Conservation (phyloP, 2,888 invertebrate genomes). For the Adelognathus sp. region DNA sequence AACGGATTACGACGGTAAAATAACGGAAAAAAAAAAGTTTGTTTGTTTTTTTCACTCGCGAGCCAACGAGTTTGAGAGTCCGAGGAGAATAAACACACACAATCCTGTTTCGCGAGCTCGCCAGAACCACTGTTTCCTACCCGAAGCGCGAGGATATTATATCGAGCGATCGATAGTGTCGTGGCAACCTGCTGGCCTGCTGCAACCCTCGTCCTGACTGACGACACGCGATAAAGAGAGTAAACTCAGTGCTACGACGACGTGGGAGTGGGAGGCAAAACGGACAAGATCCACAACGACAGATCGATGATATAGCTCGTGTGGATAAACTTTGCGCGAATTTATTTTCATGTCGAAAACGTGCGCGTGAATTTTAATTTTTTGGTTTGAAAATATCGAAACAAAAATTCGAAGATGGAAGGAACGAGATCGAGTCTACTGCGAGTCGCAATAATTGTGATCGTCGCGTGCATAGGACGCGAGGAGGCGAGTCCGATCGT, state of each 20-base stretch:
- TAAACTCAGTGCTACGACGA: neutral
- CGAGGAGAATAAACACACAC: slow-evolving; percentile 14
- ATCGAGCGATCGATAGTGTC: slow-evolving; percentile 73
- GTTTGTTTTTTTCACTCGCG: no score
- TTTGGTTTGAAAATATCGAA: neutral
- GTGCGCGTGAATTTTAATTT: neutral
- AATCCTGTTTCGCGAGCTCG: slow-evolving; percentile 5
- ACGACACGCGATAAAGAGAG: neutral
- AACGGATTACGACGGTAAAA: no score
- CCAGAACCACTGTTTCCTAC: slow-evolving; percentile 9
- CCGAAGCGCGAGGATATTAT: slow-evolving; percentile 22
- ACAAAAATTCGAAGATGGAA: slow-evolving; percentile 49
- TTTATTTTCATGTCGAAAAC: no score
- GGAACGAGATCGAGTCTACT: slow-evolving; percentile 10
- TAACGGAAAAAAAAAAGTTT: no score
- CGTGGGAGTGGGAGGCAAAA: slow-evolving; percentile 51
- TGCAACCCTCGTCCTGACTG: neutral
- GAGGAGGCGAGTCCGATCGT: slow-evolving; percentile 60
- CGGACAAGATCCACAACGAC: no score
- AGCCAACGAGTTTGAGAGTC: no score
- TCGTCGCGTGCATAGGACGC: slow-evolving; percentile 57
- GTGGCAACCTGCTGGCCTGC: slow-evolving; percentile 72
- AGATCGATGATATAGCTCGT: no score
- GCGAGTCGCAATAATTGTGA: slow-evolving; percentile 49
- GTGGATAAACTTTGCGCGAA: no score